Conservation (phyloP, 2,888 invertebrate genomes). For the Calameuta pallipes region DNA sequence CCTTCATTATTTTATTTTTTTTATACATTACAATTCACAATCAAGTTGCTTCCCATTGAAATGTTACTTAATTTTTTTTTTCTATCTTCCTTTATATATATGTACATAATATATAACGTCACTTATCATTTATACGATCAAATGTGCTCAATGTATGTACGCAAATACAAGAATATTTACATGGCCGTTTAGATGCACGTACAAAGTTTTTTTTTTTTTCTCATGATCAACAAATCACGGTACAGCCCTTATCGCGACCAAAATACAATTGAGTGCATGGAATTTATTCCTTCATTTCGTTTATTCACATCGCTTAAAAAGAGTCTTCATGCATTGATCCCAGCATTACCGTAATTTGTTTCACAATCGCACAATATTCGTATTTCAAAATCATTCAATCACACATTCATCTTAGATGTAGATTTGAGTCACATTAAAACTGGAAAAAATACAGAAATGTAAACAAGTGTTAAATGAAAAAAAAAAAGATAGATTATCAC, state of each 20-base stretch:
- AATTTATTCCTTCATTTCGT: neutral
- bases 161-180: constrained; percentile 10
- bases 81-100: neutral
- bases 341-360: neutral
- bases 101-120: neutral
- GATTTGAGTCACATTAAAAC: neutral
- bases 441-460: neutral
- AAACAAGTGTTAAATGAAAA: neutral
- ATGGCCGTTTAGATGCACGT: neutral
- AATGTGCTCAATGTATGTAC: neutral
- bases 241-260: neutral
- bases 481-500: neutral
- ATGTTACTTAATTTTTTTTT: neutral
- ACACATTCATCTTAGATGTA: neutral
- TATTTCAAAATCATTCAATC: neutral
- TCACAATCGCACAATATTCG: neutral
- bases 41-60: neutral
- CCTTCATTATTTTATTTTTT: neutral
- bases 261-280: neutral
- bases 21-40: neutral
- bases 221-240: neutral
- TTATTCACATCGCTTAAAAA: neutral
- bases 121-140: neutral
- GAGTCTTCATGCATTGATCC: neutral
- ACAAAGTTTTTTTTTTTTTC: neutral